phyloP scores from a whole-genome alignment of 92 coral and sea anemone species.

The Epizoanthus stellaris region DNA sequence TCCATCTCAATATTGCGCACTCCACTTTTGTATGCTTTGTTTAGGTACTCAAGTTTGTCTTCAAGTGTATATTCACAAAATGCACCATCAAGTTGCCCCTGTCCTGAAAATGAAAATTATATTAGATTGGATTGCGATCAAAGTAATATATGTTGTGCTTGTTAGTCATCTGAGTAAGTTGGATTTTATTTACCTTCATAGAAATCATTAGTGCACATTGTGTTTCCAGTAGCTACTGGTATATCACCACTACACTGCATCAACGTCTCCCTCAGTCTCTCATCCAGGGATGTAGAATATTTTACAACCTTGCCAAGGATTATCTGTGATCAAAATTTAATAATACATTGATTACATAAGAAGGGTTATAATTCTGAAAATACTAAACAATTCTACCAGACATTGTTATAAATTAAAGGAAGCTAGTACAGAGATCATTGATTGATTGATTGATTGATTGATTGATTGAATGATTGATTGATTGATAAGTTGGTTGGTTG shows the following conservation, averaged over 20 bases:
- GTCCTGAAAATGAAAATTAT: slow-evolving; percentile 62
- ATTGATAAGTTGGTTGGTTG: too few species aligned
- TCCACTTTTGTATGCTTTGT: slow-evolving; percentile 72
- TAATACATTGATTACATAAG: neutral
- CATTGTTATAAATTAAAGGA: too few species aligned
- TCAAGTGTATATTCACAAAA: slow-evolving; percentile 93
- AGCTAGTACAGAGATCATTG: too few species aligned
- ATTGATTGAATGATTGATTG: too few species aligned
- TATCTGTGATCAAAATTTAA: slow-evolving; percentile 59
- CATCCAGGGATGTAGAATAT: slow-evolving; percentile 82
- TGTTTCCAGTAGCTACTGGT: slow-evolving; percentile 83
- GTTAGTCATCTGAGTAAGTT: too few species aligned
- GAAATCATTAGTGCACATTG: slow-evolving; percentile 98
- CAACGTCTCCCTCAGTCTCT: slow-evolving; percentile 70
- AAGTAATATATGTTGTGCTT: too few species aligned
- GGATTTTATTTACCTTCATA: slow-evolving; percentile 80
- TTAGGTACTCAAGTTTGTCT: slow-evolving; percentile 80
- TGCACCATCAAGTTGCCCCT: slow-evolving; percentile 95
- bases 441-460: too few species aligned
- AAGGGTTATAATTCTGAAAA: too few species aligned
- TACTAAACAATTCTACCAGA: too few species aligned
- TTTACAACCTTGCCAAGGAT: slow-evolving; percentile 81
- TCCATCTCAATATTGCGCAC: slow-evolving; percentile 98
- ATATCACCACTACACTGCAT: slow-evolving; percentile 70
- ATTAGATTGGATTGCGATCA: neutral